Base-by-base conservation (phyloP, 35 echinoderm and acorn worm genomes). In the Apostichopus californicus region DNA sequence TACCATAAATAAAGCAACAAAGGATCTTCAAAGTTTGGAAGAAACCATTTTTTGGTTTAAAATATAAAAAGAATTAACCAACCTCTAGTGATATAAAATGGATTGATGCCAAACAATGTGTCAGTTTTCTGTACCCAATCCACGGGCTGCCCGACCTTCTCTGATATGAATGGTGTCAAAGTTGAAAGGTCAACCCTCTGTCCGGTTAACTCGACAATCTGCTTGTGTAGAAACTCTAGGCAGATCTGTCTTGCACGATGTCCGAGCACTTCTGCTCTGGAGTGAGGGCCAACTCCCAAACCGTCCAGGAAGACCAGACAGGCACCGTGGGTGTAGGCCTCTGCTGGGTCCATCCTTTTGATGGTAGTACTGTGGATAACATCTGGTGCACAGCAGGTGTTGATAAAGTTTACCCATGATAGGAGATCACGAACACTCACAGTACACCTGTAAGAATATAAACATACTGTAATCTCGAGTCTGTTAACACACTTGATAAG, bases 371-470 rank as follows among this genome's bases (percentile, higher is more conserved):
- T 23, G 26, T 2, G 71, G 56, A 15, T 15, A 3, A 91, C 28
- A 14, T 78, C 75, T 72, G 87, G 70, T 61, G 77, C 57, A 55
- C 97, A 99, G 86, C 95, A 94, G 18, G 90, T 91, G 59, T 99
- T 98, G 92, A 96, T 96, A 90, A 99, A 96, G 86, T 94, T 93
- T 9, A 99, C 97, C 97, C 95, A 96, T 6, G 97, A 96, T 5
- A 99, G 85, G 57, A 99, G 94, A 81, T 99, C 97, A 18, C 97
- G 93, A 2, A 99, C 96, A 86, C 97, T 99, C 10, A 99, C 79
- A 9, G 94, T 95, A 90, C 93, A 98, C 65, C 97, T 98, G 71
- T 21, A 79, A 70, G 55, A 17, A 66, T 14, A 5, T 82, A 26
- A 57, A 78, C 77, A 17, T 78, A n/a, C n/a, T n/a, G n/a, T n/a